A percentile compares a stretch with the other conserved stretches of the same genome.
These are phyloP conservation scores for Anarrhichthys ocellatus DNA, from an alignment of 2,113 vertebrate genomes.

Conservation along the genomic window DNA sequence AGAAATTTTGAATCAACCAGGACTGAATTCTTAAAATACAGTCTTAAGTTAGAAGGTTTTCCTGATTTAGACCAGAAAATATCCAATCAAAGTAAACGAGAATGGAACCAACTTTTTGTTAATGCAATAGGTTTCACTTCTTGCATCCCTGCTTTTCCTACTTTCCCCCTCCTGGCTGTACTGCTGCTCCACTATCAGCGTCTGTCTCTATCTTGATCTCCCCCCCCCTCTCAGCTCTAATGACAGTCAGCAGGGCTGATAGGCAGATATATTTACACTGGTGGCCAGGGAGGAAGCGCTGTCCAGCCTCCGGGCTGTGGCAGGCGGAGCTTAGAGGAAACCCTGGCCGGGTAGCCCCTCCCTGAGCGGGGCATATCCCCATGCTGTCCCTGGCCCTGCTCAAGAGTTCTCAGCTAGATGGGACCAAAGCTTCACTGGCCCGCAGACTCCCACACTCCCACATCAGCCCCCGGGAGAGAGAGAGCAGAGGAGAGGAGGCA, in stretches of 20 bases:
- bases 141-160: slow-evolving; percentile 19
- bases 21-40: neutral
- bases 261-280: slow-evolving; percentile 79
- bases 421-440: slow-evolving; percentile 84
- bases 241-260: slow-evolving; percentile 69
- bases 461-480: slow-evolving; percentile 58
- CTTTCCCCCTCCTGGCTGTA: slow-evolving; percentile 40
- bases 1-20: neutral
- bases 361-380: slow-evolving; percentile 83
- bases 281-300: slow-evolving; percentile 67
- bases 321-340: slow-evolving; percentile 84
- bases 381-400: slow-evolving; percentile 81
- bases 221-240: slow-evolving; percentile 36
- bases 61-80: neutral
- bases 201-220: slow-evolving; percentile 52
- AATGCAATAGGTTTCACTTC: neutral
- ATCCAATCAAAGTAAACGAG: neutral
- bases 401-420: slow-evolving; percentile 87
- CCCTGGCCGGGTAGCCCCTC: slow-evolving; percentile 81
- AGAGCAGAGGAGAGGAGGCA: slow-evolving; percentile 48
- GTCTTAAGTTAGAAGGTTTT: neutral
- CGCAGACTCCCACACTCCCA: slow-evolving; percentile 56
- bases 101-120: neutral
- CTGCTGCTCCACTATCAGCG: slow-evolving; percentile 48
- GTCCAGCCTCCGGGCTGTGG: slow-evolving; percentile 61